Evolutionary conservation across 2,113 vertebrate genomes (phyloP), one percentile per base, ranked within the genome.

Genomic region (Thomomys bottae): DNA sequence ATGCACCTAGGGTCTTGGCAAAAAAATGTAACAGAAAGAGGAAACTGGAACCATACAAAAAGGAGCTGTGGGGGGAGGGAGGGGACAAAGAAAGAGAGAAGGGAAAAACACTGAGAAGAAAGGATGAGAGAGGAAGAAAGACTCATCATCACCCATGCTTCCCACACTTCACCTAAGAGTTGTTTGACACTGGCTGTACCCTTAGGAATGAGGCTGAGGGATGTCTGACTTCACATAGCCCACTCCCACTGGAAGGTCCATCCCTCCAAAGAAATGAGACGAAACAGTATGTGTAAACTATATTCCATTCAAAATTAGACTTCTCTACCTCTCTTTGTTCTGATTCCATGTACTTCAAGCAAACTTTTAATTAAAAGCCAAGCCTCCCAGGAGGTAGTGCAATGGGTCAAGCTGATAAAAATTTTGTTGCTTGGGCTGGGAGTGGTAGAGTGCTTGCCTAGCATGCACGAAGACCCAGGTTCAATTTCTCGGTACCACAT

Each of bases 301-400:
- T 67, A 73, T 34, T 83, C 61, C 61, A 68, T 70, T 81, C 84
- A 88, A 81, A 83, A 63, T 49, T 28, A 80, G 76, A 76, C 88
- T 83, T 79, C 86, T 80, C 63, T 77, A 78, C 68, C 45, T 93
- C 80, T 91, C 94, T 94, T 91, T 95, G 93, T 93, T 93, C 90
- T 87, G 21, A 67, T 64, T 91, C 89, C 87, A 91, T 26, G 79
- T 5, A 84, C 81, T 94, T 93, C 88, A 76, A 80, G 92, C 72
- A 89, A 72, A 45, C 21, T 86, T 88, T 34, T 90, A 42, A 86
- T 86, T 83, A 63, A 11, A 88, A 90, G 79, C 66, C 90, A 70
- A 36, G 17, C 49, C 64, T 68, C 68, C 40, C 10, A 32, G 38
- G 45, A 94, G 15, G 77, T 21, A 32, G 5, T 67, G 57, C 80